A percentile compares a stretch with the other conserved stretches of the same genome.
Evolutionary conservation across 2,888 invertebrate species (phyloP).

Genomic region (Sarcophaga variegata): DNA sequence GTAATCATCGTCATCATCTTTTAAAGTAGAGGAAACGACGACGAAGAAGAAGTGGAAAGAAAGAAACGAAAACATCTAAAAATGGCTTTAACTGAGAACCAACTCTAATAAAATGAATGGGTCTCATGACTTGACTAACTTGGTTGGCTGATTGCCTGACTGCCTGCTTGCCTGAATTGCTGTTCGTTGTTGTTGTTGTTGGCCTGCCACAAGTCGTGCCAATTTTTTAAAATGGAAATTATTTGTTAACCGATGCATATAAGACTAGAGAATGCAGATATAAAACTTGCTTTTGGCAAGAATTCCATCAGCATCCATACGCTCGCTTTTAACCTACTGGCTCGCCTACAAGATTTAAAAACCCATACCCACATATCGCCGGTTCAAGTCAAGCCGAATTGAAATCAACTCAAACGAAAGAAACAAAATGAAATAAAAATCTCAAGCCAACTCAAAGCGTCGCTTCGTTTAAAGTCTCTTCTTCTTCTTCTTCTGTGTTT

Average conservation of each 20-base stretch:
- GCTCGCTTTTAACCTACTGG: conserved; percentile 4
- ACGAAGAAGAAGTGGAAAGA: conserved; percentile 13
- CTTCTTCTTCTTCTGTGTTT: background rate
- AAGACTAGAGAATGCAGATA: conserved; percentile 28
- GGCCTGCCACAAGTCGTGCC: conserved; percentile 44
- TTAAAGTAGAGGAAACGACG: conserved; percentile 14
- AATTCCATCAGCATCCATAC: conserved; percentile 17
- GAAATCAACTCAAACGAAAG: background rate
- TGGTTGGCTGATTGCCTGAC: background rate
- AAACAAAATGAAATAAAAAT: conserved; percentile 23
- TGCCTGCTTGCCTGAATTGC: no score
- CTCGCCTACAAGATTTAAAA: conserved; percentile 40
- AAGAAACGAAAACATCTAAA: conserved; percentile 38
- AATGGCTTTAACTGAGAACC: conserved; percentile 57
- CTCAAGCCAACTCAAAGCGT: conserved; percentile 12
- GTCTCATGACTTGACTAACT: conserved; percentile 50
- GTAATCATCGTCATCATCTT: conserved; percentile 52
- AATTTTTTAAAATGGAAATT: conserved; percentile 24
- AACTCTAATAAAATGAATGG: conserved; percentile 58
- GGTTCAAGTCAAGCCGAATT: conserved; percentile 41
- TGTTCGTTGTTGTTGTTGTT: conserved; percentile 24
- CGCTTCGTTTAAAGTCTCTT: no score
- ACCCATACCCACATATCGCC: conserved; percentile 48
- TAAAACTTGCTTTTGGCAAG: conserved; percentile 63
- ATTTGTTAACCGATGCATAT: conserved; percentile 44